Evolutionary conservation across 64 coral and sea anemone species (phyloP).

Genomic region (Porites australiensis): DNA sequence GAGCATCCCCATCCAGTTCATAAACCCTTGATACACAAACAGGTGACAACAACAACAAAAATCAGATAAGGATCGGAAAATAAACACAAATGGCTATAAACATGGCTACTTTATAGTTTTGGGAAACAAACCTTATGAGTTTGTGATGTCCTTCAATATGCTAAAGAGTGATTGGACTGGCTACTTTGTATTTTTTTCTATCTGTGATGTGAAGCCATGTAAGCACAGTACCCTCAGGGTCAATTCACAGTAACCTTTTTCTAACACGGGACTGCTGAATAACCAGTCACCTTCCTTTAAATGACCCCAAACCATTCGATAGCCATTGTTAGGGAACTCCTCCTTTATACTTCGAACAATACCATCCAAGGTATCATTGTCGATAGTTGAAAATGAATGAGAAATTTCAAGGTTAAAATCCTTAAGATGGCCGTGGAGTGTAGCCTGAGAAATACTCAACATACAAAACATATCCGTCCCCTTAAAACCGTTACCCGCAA

Average conservation of each 20-base stretch:
- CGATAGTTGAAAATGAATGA: conserved; percentile 23
- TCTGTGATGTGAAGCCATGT: conserved; percentile 48
- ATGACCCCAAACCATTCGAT: conserved; percentile 63
- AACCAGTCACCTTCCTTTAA: conserved; percentile 40
- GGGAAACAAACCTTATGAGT: conserved; percentile 59
- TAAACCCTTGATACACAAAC: too few relatives aligned
- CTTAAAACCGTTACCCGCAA: conserved; percentile 42
- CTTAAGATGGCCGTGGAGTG: conserved; percentile 24
- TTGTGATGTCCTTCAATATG: conserved; percentile 64
- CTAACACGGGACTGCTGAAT: conserved; percentile 47
- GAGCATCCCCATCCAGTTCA: too few relatives aligned
- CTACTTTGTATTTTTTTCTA: conserved; percentile 46
- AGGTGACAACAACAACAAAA: too few relatives aligned
- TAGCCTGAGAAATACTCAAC: conserved; percentile 22
- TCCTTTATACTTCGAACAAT: background rate
- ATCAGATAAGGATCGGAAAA: too few relatives aligned
- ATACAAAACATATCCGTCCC: conserved; percentile 19
- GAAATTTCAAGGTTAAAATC: conserved; percentile 23
- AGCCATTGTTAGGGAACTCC: conserved; percentile 24
- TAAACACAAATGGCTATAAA: too few relatives aligned
- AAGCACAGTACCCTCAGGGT: conserved; percentile 64
- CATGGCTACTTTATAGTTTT: too few relatives aligned
- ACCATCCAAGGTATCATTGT: conserved; percentile 34
- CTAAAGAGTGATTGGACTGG: conserved; percentile 57
- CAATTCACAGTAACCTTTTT: conserved; percentile 44